Evolutionary conservation across 92 coral and sea anemone species (phyloP).

Genomic region (Metridium senile): DNA sequence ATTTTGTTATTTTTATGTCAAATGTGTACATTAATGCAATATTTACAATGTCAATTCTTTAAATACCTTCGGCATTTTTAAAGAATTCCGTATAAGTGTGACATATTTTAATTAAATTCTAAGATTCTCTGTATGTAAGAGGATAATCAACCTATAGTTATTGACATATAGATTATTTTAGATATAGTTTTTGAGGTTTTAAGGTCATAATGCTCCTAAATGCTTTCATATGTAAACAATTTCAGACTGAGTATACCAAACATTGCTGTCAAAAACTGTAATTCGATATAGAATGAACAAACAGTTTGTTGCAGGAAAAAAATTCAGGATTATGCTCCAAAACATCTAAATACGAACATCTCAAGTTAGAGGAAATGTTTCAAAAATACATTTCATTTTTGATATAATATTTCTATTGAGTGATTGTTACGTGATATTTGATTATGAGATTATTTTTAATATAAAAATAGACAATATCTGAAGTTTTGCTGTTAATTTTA

Average conservation of each 20-base stretch:
- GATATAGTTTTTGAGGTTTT: neutral
- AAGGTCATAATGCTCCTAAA: neutral
- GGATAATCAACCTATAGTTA: neutral
- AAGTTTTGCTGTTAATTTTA: neutral
- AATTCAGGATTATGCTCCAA: no score
- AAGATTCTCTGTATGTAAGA: neutral
- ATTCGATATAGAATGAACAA: neutral
- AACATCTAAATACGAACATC: no score
- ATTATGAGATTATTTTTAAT: no score
- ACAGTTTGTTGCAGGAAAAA: neutral
- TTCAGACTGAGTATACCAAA: neutral
- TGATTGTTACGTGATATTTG: no score
- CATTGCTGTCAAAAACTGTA: neutral
- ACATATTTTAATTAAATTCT: neutral
- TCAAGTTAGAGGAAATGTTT: no score
- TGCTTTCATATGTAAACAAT: neutral
- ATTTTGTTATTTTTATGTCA: no score
- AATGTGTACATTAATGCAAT: no score
- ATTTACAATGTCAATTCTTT: neutral
- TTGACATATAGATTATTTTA: neutral
- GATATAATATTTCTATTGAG: no score
- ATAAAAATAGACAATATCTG: neutral
- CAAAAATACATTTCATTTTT: no score
- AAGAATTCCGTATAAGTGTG: neutral
- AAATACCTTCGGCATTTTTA: neutral